Base-by-base conservation (phyloP, 2,113 vertebrate species). In the Sceloporus undulatus region DNA sequence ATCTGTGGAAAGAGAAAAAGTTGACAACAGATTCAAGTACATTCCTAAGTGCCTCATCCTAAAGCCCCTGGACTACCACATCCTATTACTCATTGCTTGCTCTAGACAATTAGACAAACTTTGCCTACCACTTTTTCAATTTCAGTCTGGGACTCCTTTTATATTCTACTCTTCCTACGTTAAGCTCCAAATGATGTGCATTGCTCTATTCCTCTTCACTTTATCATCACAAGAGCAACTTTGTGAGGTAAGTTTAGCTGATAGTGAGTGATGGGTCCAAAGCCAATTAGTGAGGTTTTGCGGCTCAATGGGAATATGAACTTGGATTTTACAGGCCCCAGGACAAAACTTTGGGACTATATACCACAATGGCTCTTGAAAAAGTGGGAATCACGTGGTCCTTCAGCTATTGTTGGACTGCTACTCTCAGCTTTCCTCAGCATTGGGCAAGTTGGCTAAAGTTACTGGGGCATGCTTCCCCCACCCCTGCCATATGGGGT, bases 1-100 rank as follows among this genome's bases (percentile, higher is more conserved):
- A 68, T 98, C 99, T 99, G 90, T 16, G 48, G 80, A 84, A 54
- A 27, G 73, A 48, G 0, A 75, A 77, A 27, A 88, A 94, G 73
- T 75, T 25, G 79, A 92, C 82, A 56, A 79, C 2, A 0, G 0
- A 29, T 14, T 9, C 70, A 18, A 2, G 0, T 1, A 0, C 0
- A 59, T 1, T 73, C 34, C 19, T 2, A 2, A 18, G 7, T 27
- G 19, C 2, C 21, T 25, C 65, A 84, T 4, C 19, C n/a, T 16
- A 23, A 19, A 1, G 1, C 10, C 29, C 48, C 73, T 40, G 1
- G 40, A 23, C n/a, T 5, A 9, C 29, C 0, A 65, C 75, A 84
- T 0, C 7, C 0, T 75, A 81, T 9, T 0, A 1, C 11, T 66
- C 0, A 34, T 54, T 71, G 8, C 66, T 81, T 70, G 52, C 71